Evolutionary conservation across 35 echinoderm and acorn worm genomes (phyloP), one percentile per base, ranked within the genome.

Genomic region (Ophiothrix spiculata): DNA sequence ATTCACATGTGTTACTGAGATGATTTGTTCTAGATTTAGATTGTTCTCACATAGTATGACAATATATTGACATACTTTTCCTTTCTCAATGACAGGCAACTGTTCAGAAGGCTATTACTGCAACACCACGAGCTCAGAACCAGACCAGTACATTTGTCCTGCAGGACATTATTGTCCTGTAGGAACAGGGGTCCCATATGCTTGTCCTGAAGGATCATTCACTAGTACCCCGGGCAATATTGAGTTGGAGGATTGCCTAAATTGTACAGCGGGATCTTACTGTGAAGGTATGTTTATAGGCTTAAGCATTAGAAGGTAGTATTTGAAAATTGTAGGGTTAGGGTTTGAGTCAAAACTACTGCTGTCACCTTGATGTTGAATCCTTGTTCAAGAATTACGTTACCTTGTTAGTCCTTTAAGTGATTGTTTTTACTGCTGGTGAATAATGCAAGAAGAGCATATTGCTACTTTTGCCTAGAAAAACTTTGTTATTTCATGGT

Each of bases 101-200:
- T 98, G 95, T 74, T 91, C 85, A 41, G 95, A 92, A 37, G 88
- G 91, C 31, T 98, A 85, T 38, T 98, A 91, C 78, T 98, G 95
- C 75, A 98, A 98, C 83, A 88, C 94, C 80, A 94, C 92, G 36
- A 94, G 91, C 54, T 88, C 90, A 23, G 91, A 82, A 25, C 95
- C 95, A 31, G 95, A 98, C 80, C 95, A 98, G 86, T 87, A 94
- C 56, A 77, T 93, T 74, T 98, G 95, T 91, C 91, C 88, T 1
- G 17, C 83, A 33, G 95, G 95, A 4, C 75, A 94, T 60, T 98
- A 88, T 83, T 98, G 95, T 75, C 85, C 88, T n/a, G 83, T 42
- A 17, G 95, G 95, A 28, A 98, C 95, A 31, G 91, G 80, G 8
- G 92, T 98, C 1, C 95, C 95, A 0, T 82, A 64, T 31, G 41